phyloP scores from a whole-genome alignment of 2,113 vertebrate species.

The Myrmecobius fasciatus region DNA sequence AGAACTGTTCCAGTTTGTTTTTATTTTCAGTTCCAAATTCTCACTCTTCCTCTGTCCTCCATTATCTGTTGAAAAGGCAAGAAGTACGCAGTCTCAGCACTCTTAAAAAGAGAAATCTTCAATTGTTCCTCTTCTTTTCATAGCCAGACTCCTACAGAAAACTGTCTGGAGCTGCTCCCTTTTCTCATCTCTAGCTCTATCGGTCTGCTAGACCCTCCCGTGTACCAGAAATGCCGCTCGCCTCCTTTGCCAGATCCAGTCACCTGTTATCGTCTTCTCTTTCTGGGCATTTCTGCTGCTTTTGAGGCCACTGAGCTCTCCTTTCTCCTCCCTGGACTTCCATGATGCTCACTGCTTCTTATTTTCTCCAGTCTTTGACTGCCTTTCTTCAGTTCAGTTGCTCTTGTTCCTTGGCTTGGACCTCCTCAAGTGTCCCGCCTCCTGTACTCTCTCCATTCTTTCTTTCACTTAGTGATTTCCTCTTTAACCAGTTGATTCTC shows the following conservation, averaged over 20 bases:
- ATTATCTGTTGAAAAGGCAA: neutral
- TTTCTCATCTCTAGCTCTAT: neutral
- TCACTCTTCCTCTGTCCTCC: neutral
- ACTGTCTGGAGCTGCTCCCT: neutral
- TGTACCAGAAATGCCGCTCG: neutral
- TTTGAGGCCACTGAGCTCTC: neutral
- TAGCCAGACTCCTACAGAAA: neutral
- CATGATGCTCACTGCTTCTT: neutral
- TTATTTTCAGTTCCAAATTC: neutral
- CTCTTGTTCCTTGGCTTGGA: neutral
- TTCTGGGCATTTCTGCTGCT: neutral
- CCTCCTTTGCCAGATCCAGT: neutral
- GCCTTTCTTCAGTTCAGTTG: neutral
- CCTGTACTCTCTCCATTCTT: neutral
- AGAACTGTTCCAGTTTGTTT: neutral
- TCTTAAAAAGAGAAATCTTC: neutral
- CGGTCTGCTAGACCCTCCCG: no score
- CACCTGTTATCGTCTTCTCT: neutral
- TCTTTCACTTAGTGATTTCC: neutral
- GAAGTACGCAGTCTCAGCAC: neutral
- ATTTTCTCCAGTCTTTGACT: neutral
- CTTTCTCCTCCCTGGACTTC: neutral
- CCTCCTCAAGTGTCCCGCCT: neutral
- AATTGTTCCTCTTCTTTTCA: neutral
- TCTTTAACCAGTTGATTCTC: neutral